Percentiles rank a stretch among this genome's conserved stretches.
These are phyloP conservation scores for Ailurus styani DNA, from an alignment of 2,113 vertebrate genomes.

Conservation along the genomic window DNA sequence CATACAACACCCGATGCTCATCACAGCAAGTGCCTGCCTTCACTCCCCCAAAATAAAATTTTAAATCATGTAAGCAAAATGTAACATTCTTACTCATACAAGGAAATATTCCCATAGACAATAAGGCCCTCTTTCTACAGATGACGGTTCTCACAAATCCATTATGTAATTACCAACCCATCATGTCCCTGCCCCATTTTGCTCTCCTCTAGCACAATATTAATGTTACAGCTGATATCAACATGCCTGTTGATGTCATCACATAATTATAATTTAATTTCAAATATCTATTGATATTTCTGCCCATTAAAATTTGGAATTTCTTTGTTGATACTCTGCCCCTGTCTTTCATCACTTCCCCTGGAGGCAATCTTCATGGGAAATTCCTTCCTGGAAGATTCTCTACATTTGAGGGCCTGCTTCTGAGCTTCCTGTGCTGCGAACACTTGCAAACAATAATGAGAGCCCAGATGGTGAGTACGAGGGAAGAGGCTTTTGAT, in stretches of 20 bases:
- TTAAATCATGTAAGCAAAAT: neutral
- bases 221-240: neutral
- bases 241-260: neutral
- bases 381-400: neutral
- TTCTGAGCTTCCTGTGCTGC: neutral
- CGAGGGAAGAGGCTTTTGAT: neutral
- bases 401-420: neutral
- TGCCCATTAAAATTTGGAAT: neutral
- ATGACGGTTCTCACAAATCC: neutral
- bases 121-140: neutral
- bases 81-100: neutral
- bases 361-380: neutral
- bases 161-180: accelerated
- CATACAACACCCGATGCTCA: neutral
- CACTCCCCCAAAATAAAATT: neutral
- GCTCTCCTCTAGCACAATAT: neutral
- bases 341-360: neutral
- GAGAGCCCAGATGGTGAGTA: neutral
- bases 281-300: neutral
- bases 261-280: neutral
- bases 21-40: neutral
- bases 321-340: neutral
- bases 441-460: neutral
- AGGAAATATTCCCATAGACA: neutral
- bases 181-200: neutral